phyloP scores from a whole-genome alignment of 2,888 invertebrate species.

The Prostheceraeus crozeri region DNA sequence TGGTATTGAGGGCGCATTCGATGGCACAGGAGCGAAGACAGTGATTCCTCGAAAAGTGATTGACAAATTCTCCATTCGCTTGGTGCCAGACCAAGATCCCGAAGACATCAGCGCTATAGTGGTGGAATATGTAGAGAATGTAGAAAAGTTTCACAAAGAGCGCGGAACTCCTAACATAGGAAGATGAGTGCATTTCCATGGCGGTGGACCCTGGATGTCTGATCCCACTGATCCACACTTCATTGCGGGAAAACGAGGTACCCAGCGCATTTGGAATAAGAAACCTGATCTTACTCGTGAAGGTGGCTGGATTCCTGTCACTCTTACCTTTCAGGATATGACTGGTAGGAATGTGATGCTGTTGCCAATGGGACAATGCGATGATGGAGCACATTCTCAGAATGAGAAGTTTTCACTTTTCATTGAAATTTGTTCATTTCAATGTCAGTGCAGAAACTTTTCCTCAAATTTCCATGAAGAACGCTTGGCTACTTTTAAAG shows the following conservation, averaged over 20 bases:
- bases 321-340: conserved; percentile 75
- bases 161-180: conserved; percentile 73
- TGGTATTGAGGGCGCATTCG: conserved; percentile 56
- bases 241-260: conserved; percentile 67
- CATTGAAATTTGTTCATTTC: too few species aligned
- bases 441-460: too few species aligned
- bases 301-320: conserved; percentile 94
- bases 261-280: conserved; percentile 52
- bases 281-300: conserved; percentile 91
- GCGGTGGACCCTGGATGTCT: conserved; percentile 83
- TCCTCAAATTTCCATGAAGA: too few species aligned
- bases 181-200: conserved; percentile 61
- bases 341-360: conserved; percentile 86
- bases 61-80: conserved; percentile 91
- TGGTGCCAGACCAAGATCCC: conserved; percentile 88
- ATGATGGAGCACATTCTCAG: conserved; percentile 97
- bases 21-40: conserved; percentile 84
- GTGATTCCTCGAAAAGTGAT: conserved; percentile 64
- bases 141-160: conserved; percentile 68
- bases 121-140: conserved; percentile 67
- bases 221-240: conserved; percentile 86
- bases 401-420: conserved; percentile 93
- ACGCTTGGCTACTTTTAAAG: too few species aligned
- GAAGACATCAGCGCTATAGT: conserved; percentile 74
- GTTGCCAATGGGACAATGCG: conserved; percentile 84